Evolutionary conservation across 2,113 vertebrate species (phyloP).

Genomic region (Colistium nudipinnis): DNA sequence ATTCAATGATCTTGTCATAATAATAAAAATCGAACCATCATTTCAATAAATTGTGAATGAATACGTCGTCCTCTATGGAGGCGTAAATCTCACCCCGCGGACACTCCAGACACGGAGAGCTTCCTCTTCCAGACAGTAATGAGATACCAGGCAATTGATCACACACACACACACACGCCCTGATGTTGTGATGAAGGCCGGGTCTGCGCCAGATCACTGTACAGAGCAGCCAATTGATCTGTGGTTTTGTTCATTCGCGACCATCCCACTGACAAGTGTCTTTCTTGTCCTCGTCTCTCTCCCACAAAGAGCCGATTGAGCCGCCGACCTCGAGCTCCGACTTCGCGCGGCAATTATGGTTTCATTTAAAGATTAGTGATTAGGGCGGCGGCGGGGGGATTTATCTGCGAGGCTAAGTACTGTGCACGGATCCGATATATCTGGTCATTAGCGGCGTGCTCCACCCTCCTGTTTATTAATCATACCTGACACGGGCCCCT

Average conservation of each 20-base stretch:
- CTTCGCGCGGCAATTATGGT: constrained; percentile 20
- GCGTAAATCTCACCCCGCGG: constrained; percentile 7
- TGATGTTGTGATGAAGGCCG: constrained; percentile 52
- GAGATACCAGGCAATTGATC: constrained; percentile 61
- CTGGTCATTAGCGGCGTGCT: constrained; percentile 21
- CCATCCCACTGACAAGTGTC: not conserved
- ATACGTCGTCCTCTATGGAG: not conserved
- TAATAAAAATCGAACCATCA: not conserved
- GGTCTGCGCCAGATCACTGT: constrained; percentile 48
- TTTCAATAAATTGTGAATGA: not conserved
- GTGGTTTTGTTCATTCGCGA: constrained; percentile 51
- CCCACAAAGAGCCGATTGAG: constrained; percentile 8
- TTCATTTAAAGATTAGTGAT: constrained; percentile 32
- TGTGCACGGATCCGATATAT: too few species aligned
- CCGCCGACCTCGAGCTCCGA: constrained; percentile 7
- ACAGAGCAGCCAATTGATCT: constrained; percentile 53
- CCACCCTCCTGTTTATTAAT: constrained; percentile 38
- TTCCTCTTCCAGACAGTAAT: constrained; percentile 55
- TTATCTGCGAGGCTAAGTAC: too few species aligned
- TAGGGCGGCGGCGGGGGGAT: not conserved
- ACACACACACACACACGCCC: constrained; percentile 26
- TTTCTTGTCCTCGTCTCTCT: not conserved
- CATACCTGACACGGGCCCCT: constrained; percentile 30
- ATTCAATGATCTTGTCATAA: not conserved
- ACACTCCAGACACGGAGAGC: constrained; percentile 1